Percentiles rank a stretch among this genome's conserved stretches.
Evolutionary conservation across 64 coral and sea anemone species (phyloP).

Genomic region (Stichodactyla helianthus): DNA sequence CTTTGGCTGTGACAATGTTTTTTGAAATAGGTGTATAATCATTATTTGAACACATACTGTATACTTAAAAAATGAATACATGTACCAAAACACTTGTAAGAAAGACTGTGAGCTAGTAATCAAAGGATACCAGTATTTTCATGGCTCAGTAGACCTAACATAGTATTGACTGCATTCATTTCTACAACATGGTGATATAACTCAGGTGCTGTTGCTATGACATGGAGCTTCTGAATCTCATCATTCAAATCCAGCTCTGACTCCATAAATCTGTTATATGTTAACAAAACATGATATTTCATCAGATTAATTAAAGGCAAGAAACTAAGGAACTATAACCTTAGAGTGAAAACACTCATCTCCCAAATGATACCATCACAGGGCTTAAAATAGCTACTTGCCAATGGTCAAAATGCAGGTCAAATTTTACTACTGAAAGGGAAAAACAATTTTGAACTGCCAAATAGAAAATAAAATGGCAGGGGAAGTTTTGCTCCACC

Average conservation of each 20-base stretch:
- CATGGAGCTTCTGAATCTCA: constrained; percentile 96
- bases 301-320: neutral
- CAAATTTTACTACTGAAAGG: no score
- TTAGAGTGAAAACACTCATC: no score
- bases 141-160: constrained; percentile 89
- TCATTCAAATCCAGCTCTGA: constrained; percentile 98
- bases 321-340: no score
- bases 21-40: no score
- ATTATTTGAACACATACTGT: no score
- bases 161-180: constrained; percentile 79
- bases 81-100: neutral
- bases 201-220: constrained; percentile 92
- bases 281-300: neutral
- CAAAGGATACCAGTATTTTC: constrained; percentile 82
- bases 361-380: no score
- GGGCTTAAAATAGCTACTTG: no score
- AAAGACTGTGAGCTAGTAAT: neutral
- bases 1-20: no score
- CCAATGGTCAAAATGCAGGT: no score
- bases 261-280: constrained; percentile 69
- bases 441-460: no score
- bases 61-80: neutral
- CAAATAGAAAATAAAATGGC: no score
- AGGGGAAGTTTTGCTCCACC: no score
- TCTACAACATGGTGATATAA: constrained; percentile 83